Evolutionary conservation across 2,888 invertebrate genomes (phyloP), one percentile per base, ranked within the genome.

Genomic region (Trisateles emortualis): DNA sequence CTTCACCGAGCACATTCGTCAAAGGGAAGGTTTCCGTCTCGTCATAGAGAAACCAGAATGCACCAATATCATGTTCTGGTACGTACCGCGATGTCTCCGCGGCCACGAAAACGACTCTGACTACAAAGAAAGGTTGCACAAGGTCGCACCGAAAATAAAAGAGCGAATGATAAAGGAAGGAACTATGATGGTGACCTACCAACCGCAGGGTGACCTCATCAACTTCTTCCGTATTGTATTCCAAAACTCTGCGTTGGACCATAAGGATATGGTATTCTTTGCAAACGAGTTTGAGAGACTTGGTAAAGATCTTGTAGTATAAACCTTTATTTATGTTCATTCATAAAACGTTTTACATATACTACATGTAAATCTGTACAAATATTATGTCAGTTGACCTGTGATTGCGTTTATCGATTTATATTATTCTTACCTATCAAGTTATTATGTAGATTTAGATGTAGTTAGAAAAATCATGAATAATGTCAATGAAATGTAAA

Each of bases 51-150:
- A 97, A 72, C 98, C 99, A 0, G 97, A 99, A 87, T 99, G 96
- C 80, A 97, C 98, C 2, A 99, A 99, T 81, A 95, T 99, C 6
- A 98, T 98, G 87, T 99, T 99, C 86, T 99, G 99, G 98, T 99
- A 98, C 81, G 87, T 98, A 10, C 99, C 99, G 0, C 94, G 94
- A n/a, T 96, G 95, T 79, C 93, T 95, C 61, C 93, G 95, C 61
- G 94, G 87, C 40, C 87, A 79, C 61, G 93, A 85, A 60, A 81
- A 93, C 51, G 93, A 94, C 35, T 84, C 92, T 17, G 94, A 94
- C 70, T 96, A 93, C 77, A 93, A 93, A 65, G 94, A 95, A 64
- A 94, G 94, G 74, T 83, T 98, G 42, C 95, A 97, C 81, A 95
- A 94, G 88, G 95, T 99, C 36, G 98, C 98, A 0, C 98, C 99